phyloP scores from a whole-genome alignment of 1,140 invertebrate genomes.

The Euwallacea fornicatus region DNA sequence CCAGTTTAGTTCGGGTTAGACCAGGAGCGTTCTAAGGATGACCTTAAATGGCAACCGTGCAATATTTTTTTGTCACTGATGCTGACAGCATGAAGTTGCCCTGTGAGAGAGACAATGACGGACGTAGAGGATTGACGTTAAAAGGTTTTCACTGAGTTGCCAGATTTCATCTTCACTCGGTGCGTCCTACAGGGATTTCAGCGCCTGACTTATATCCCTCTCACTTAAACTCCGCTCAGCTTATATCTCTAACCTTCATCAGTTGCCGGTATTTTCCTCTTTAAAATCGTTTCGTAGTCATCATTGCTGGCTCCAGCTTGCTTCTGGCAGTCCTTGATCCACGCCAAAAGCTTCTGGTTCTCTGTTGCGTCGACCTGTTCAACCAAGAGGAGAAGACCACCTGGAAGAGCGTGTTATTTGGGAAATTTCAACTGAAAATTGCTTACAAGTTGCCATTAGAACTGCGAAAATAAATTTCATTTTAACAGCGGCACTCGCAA shows the following conservation, averaged over 20 bases:
- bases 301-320: conserved; percentile 26
- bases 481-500: too few relatives aligned
- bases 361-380: not conserved
- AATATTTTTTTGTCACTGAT: too few relatives aligned
- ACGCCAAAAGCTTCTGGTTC: conserved; percentile 12
- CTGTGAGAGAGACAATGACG: too few relatives aligned
- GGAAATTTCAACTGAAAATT: too few relatives aligned
- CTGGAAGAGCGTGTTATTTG: too few relatives aligned
- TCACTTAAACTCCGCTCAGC: not conserved
- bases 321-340: conserved; percentile 27
- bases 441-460: too few relatives aligned
- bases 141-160: not conserved
- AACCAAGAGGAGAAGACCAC: too few relatives aligned
- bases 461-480: too few relatives aligned
- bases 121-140: not conserved
- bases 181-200: not conserved
- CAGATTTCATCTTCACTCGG: too few relatives aligned
- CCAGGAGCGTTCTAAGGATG: not conserved
- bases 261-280: conserved; percentile 23
- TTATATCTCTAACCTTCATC: not conserved
- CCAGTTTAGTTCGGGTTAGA: not conserved
- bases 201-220: not conserved
- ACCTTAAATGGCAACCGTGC: too few relatives aligned
- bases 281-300: conserved; percentile 28
- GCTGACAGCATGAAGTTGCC: too few relatives aligned